Percentiles rank a stretch among this genome's conserved stretches.
phyloP scores from a whole-genome alignment of 2,888 invertebrate genomes.

The Thymelicus lineola region DNA sequence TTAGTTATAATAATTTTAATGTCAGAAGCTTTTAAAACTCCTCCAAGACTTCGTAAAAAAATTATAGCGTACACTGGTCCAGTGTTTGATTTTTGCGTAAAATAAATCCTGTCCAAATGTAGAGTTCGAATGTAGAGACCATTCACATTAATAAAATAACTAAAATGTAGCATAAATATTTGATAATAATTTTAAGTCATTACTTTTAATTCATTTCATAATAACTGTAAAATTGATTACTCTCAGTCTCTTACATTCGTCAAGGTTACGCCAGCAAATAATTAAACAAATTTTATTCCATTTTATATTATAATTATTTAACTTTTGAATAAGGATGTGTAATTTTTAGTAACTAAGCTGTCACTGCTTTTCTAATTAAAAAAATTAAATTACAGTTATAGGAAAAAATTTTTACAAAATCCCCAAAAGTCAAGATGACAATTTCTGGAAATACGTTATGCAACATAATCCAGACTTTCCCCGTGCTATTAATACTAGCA shows the following conservation, averaged over 20 bases:
- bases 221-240: neutral
- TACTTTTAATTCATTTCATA: too few species aligned
- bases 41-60: too few species aligned
- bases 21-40: too few species aligned
- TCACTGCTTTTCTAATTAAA: too few species aligned
- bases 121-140: too few species aligned
- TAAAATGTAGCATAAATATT: too few species aligned
- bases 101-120: too few species aligned
- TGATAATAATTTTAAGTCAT: too few species aligned
- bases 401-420: neutral
- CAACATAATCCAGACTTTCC: conserved; percentile 70
- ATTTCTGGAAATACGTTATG: conserved; percentile 67
- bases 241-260: neutral
- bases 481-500: conserved; percentile 71
- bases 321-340: neutral
- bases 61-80: too few species aligned
- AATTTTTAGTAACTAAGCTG: neutral
- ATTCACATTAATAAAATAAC: too few species aligned
- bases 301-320: neutral
- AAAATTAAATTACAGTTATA: neutral
- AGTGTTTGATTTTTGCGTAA: too few species aligned
- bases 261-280: neutral
- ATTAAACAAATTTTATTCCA: neutral
- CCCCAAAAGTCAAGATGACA: conserved; percentile 59
- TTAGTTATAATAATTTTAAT: too few species aligned